Conservation (phyloP, 2,113 vertebrate genomes). For the Orycteropus afer region DNA sequence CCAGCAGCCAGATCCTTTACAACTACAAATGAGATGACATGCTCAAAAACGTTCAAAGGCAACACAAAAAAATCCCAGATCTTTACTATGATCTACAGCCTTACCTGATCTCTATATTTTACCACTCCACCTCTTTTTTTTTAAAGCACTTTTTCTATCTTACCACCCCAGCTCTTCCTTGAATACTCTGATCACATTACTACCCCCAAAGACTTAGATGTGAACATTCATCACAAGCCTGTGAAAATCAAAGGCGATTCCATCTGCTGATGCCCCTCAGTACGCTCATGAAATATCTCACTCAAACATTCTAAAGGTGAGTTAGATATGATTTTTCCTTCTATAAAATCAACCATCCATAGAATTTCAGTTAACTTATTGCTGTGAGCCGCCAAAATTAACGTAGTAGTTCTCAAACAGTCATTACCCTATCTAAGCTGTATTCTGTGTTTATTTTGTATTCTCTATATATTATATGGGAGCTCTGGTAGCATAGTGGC, state of each 20-base stretch:
- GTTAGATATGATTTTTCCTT: background rate
- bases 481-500: no score
- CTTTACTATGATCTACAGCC: background rate
- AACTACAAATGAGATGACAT: background rate
- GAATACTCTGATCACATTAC: background rate
- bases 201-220: background rate
- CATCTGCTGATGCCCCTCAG: background rate
- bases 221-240: conserved; percentile 13
- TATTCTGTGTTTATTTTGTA: background rate
- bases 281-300: background rate
- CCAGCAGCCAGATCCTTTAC: background rate
- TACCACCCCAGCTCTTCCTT: background rate
- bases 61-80: background rate
- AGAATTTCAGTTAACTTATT: conserved; percentile 29
- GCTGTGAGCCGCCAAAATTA: background rate
- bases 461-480: background rate
- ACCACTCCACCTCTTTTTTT: background rate
- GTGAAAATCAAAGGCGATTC: background rate
- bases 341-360: background rate
- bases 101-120: background rate
- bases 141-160: background rate
- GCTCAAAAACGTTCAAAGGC: conserved; percentile 13
- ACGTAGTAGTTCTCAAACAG: no score
- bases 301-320: background rate
- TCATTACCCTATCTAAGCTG: background rate